phyloP scores from a whole-genome alignment of 2,113 vertebrate genomes.

The Varanus komodoensis region DNA sequence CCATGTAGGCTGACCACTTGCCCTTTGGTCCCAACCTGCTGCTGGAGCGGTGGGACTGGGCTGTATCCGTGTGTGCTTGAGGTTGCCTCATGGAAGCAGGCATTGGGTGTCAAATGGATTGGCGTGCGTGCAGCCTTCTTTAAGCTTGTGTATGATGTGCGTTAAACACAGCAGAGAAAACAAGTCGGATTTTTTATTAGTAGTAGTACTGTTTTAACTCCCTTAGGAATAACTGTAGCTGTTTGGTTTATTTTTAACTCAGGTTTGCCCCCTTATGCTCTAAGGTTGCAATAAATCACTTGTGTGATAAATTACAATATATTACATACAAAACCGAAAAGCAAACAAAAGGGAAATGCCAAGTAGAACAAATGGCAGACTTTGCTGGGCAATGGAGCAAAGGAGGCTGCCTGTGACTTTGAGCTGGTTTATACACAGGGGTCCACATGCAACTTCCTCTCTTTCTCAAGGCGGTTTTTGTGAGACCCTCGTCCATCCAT shows the following conservation, averaged over 20 bases:
- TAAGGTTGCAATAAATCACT: constrained; percentile 68
- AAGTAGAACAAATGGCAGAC: constrained; percentile 19
- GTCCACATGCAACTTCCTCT: no score
- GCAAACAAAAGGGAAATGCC: constrained; percentile 26
- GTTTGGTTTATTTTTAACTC: constrained; percentile 81
- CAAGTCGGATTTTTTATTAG: constrained; percentile 74
- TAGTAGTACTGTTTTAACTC: constrained; percentile 29
- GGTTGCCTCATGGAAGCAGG: not conserved
- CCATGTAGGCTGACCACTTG: not conserved
- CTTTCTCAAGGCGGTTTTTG: not conserved
- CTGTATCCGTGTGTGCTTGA: constrained; percentile 78
- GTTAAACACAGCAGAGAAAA: constrained; percentile 83
- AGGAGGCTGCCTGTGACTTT: constrained; percentile 8
- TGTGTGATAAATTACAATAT: constrained; percentile 67
- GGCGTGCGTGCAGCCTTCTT: constrained; percentile 77
- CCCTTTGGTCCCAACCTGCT: constrained; percentile 65
- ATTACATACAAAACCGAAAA: constrained; percentile 10
- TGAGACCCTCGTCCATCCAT: not conserved
- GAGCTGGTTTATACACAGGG: not conserved
- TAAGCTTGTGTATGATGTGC: constrained; percentile 80
- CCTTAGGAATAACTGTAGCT: constrained; percentile 78
- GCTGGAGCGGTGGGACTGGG: constrained; percentile 73
- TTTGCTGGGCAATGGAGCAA: constrained; percentile 1
- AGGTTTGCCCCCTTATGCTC: constrained; percentile 74
- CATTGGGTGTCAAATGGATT: constrained; percentile 79